phyloP scores from a whole-genome alignment of 2,888 invertebrate species.

The Netelia melanura region DNA sequence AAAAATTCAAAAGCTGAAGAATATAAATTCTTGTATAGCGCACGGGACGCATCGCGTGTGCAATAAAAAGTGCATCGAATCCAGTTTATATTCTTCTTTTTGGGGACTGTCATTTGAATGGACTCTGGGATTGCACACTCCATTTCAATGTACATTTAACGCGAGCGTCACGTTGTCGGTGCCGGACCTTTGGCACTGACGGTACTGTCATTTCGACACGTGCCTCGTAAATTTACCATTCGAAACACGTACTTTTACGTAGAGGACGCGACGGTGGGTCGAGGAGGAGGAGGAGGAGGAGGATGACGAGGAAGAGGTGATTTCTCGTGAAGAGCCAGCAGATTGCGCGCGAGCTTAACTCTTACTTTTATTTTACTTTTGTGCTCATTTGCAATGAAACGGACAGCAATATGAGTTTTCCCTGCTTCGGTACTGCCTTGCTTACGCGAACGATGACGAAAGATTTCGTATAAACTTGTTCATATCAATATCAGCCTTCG shows the following conservation, averaged over 20 bases:
- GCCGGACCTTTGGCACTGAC: constrained; percentile 10
- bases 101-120: constrained; percentile 26
- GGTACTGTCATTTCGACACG: constrained; percentile 51
- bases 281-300: background rate
- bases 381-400: constrained; percentile 26
- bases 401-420: constrained; percentile 7
- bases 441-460: background rate
- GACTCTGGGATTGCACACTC: constrained; percentile 39
- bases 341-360: constrained; percentile 52
- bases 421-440: background rate
- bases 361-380: constrained; percentile 44
- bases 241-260: constrained; percentile 42
- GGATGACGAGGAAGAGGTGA: background rate
- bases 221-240: constrained; percentile 52
- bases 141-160: constrained; percentile 46
- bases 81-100: constrained; percentile 18
- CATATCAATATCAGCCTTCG: no score
- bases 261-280: background rate
- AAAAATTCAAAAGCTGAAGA: background rate
- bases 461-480: no score
- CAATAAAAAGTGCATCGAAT: constrained; percentile 35
- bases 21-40: background rate
- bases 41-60: background rate
- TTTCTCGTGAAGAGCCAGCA: constrained; percentile 49
- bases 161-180: background rate